Conservation (phyloP, 2,113 vertebrate species). For the Thymallus thymallus region DNA sequence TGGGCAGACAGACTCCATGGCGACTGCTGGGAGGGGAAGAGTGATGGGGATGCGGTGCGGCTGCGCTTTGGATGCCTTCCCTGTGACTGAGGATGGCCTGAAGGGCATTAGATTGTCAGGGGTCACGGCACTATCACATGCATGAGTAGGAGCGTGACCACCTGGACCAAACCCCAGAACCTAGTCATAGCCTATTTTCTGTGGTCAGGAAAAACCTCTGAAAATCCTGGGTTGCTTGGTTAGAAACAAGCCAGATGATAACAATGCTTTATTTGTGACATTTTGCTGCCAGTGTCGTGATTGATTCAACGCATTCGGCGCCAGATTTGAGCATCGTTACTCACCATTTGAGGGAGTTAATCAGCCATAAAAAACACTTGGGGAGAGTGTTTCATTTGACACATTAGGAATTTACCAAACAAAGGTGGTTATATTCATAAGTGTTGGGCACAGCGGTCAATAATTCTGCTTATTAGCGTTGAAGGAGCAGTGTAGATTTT, state of each 20-base stretch:
- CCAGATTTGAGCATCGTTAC: neutral
- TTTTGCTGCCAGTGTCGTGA: neutral
- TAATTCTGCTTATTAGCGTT: too few relatives aligned
- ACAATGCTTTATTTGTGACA: neutral
- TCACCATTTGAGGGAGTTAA: neutral
- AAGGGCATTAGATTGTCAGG: neutral
- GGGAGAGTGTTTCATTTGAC: neutral
- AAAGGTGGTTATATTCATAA: neutral
- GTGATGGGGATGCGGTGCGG: slow-evolving; percentile 3
- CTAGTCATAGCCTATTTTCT: neutral
- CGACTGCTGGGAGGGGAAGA: neutral
- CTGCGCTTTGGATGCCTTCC: neutral
- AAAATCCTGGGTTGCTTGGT: neutral
- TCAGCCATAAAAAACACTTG: neutral
- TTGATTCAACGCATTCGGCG: neutral
- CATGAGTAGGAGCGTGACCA: neutral
- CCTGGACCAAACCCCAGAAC: neutral
- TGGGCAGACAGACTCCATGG: neutral
- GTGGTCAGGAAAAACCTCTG: neutral
- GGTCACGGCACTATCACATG: too few relatives aligned
- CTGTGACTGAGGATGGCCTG: neutral
- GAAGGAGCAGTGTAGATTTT: too few relatives aligned
- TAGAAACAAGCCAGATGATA: neutral
- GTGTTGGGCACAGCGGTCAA: too few relatives aligned
- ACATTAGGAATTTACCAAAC: neutral